Conservation (phyloP, 2,113 vertebrate species). For the Vombatus ursinus region DNA sequence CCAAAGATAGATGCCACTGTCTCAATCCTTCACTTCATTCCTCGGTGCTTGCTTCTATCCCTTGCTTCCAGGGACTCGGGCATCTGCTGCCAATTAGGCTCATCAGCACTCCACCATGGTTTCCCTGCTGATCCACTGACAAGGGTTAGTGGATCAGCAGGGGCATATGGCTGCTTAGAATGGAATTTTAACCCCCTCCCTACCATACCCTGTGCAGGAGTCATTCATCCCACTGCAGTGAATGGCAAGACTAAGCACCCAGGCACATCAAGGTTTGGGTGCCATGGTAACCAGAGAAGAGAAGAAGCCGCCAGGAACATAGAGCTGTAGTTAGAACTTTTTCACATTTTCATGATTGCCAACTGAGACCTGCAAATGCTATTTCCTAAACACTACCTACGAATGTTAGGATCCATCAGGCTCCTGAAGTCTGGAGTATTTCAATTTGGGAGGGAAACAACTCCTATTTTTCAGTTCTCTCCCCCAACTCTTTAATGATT, state of each 20-base stretch:
- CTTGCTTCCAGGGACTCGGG: constrained; percentile 21
- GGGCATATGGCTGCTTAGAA: neutral
- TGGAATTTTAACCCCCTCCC: constrained; percentile 60
- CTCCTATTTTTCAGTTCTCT: neutral
- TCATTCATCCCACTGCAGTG: neutral
- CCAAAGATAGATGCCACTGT: neutral
- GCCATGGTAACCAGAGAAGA: constrained; percentile 47
- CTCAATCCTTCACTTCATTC: constrained; percentile 47
- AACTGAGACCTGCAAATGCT: constrained; percentile 56
- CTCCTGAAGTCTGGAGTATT: neutral
- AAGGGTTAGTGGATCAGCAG: constrained; percentile 50
- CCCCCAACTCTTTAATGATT: neutral
- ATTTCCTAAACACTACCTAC: constrained; percentile 57
- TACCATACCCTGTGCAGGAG: constrained; percentile 14
- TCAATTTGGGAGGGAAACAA: neutral
- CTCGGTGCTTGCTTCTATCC: constrained; percentile 31
- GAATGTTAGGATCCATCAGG: constrained; percentile 21
- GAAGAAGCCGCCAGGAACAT: constrained; percentile 44
- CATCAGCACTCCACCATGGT: constrained; percentile 38
- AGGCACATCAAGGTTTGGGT: constrained; percentile 26
- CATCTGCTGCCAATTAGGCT: constrained; percentile 66
- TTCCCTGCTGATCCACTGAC: constrained; percentile 13
- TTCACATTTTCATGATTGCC: constrained; percentile 43
- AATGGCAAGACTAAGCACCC: constrained; percentile 9
- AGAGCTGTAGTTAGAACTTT: constrained; percentile 40